Percentiles rank a stretch among this genome's conserved stretches.
Conservation (phyloP, 2,113 vertebrate species). For the Oreochromis aureus region DNA sequence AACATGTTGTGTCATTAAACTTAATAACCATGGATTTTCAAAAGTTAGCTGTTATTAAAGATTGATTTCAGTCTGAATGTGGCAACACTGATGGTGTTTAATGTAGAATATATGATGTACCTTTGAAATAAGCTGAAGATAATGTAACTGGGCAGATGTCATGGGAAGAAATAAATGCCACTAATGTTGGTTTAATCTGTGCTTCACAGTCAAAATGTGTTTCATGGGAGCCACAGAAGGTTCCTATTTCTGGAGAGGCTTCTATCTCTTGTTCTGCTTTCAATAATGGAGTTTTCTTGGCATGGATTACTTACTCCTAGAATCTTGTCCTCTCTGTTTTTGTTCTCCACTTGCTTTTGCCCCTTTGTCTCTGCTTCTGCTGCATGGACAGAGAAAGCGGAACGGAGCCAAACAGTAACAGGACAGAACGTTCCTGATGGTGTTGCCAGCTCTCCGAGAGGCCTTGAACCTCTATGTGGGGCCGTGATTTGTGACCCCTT, state of each 20-base stretch:
- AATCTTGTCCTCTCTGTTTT: background rate
- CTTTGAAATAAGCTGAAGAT: background rate
- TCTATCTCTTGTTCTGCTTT: background rate
- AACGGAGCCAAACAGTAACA: background rate
- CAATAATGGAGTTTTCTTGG: background rate
- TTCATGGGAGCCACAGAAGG: background rate
- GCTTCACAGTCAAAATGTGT: background rate
- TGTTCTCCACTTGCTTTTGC: background rate
- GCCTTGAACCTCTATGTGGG: background rate
- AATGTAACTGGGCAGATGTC: background rate
- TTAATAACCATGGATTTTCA: background rate
- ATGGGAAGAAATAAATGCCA: background rate
- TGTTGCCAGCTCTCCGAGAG: conserved; percentile 12
- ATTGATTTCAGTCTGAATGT: background rate
- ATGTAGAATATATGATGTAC: background rate
- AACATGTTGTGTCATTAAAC: background rate
- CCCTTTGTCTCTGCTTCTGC: background rate
- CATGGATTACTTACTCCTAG: background rate
- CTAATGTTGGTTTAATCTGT: background rate
- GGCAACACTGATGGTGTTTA: background rate
- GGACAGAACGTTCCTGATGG: conserved; percentile 13
- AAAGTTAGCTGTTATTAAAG: background rate
- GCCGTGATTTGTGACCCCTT: background rate
- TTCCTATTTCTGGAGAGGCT: background rate
- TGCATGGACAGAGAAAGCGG: background rate